These are phyloP conservation scores for Xiphydria camelus DNA, from an alignment of 2,888 invertebrate genomes.

Conservation along the genomic window DNA sequence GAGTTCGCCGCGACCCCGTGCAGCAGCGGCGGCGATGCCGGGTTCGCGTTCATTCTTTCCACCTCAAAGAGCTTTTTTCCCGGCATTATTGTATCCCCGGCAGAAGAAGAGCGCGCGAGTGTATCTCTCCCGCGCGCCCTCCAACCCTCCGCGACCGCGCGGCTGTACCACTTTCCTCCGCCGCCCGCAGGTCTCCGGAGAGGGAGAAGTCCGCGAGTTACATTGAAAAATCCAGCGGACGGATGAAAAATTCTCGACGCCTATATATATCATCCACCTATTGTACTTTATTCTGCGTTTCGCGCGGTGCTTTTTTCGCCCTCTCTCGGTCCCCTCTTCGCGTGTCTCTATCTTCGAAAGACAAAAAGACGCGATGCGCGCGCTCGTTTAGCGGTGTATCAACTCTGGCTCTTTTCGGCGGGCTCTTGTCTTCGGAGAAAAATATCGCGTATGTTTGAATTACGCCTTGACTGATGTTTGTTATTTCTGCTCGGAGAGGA, in stretches of 20 bases:
- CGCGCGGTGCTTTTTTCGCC: slow-evolving; percentile 10
- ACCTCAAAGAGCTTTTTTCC: slow-evolving; percentile 34
- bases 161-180: slow-evolving; percentile 40
- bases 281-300: slow-evolving; percentile 24
- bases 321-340: slow-evolving; percentile 17
- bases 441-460: too few species aligned
- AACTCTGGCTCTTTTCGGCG: too few species aligned
- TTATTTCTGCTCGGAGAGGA: too few species aligned
- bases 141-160: slow-evolving; percentile 30
- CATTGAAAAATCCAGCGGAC: slow-evolving; percentile 48
- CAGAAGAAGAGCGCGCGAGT: slow-evolving; percentile 26
- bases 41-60: slow-evolving; percentile 39
- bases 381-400: too few species aligned
- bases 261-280: slow-evolving; percentile 43
- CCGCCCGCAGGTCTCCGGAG: slow-evolving; percentile 34
- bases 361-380: too few species aligned
- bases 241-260: slow-evolving; percentile 44
- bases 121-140: slow-evolving; percentile 24
- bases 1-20: slow-evolving; percentile 40
- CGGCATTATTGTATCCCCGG: slow-evolving; percentile 46
- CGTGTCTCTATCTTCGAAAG: too few species aligned
- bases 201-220: slow-evolving; percentile 38
- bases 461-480: too few species aligned
- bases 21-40: slow-evolving; percentile 33
- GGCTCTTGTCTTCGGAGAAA: too few species aligned